phyloP scores from a whole-genome alignment of 2,797 vertebrate genomes.

The Esox masquinongy region DNA sequence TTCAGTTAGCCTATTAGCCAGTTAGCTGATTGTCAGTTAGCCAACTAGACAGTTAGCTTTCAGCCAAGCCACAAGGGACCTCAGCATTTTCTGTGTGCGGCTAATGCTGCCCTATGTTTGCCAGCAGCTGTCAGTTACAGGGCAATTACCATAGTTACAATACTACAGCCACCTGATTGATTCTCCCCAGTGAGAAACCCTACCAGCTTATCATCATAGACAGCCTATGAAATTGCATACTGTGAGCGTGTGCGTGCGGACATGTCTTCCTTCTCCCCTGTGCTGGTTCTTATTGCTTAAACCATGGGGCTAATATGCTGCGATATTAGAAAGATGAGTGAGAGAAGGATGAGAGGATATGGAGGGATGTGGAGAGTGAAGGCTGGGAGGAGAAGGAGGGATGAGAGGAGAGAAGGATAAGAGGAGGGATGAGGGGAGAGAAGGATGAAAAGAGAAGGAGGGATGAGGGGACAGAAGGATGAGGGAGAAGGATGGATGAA shows the following conservation, averaged over 20 bases:
- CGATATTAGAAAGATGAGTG: too few relatives aligned
- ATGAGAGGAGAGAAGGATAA: constrained; percentile 2
- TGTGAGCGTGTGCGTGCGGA: background rate
- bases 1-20: too few relatives aligned
- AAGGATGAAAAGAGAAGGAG: background rate
- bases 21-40: too few relatives aligned
- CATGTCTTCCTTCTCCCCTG: background rate
- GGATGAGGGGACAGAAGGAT: background rate
- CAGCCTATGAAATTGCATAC: too few relatives aligned
- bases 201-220: too few relatives aligned
- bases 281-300: constrained; percentile 26
- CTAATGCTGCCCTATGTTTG: too few relatives aligned
- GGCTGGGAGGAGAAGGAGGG: constrained; percentile 8
- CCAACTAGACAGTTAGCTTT: too few relatives aligned
- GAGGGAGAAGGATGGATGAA: background rate
- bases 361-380: too few relatives aligned
- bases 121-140: background rate
- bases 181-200: too few relatives aligned
- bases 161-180: background rate
- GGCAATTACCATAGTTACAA: background rate
- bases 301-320: constrained; percentile 3
- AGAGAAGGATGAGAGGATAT: background rate
- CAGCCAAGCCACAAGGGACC: too few relatives aligned
- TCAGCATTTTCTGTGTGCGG: too few relatives aligned
- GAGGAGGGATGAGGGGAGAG: constrained; percentile 4